Base-by-base conservation (phyloP, 37 sponge, comb jelly and placozoan genomes). In the Oscarella lobularis region DNA sequence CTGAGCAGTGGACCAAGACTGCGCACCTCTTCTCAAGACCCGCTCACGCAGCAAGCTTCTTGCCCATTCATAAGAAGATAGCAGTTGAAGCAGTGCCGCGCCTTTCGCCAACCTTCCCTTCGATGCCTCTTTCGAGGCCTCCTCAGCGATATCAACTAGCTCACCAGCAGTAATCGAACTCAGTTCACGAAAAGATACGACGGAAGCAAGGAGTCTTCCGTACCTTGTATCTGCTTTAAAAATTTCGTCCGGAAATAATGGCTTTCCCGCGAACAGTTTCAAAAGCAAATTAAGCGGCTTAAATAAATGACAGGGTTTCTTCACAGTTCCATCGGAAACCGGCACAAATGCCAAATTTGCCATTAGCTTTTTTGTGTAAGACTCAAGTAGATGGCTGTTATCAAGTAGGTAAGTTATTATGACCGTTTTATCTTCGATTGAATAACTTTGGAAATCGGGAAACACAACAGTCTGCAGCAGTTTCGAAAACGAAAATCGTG, bases 1-100 rank as follows among this genome's bases (percentile, higher is more conserved):
- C 66, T 85, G 73, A 3, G 86, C 78, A 27, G 60, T 48, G 14
- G 60, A 48, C n/a, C n/a, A n/a, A n/a, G n/a, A n/a, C n/a, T n/a
- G n/a, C n/a, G n/a, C n/a, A n/a, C n/a, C n/a, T n/a, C n/a, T n/a
- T n/a, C n/a, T n/a, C n/a, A n/a, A n/a, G n/a, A n/a, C n/a, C n/a
- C n/a, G n/a, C n/a, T n/a, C n/a, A n/a, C n/a, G n/a, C 20, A 48
- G 20, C 14, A 48, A 20, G 9, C 60, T 9, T 48, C 20, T 9
- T 27, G 60, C 60, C 60, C 60, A 48, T 27, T 9, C 60, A 9
- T 48, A 9, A 27, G 60, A 27, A 48, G 9, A 20, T 20, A 48
- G 60, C 20, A 48, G 14, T 48, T 48, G 14, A 9, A 48, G 60
- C 20, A 48, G 60, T 48, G 60, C 20, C 20, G 9, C 20, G 9